These are phyloP conservation scores for Tetraodon nigroviridis DNA, from an alignment of 2,113 vertebrate genomes.

Conservation along the genomic window DNA sequence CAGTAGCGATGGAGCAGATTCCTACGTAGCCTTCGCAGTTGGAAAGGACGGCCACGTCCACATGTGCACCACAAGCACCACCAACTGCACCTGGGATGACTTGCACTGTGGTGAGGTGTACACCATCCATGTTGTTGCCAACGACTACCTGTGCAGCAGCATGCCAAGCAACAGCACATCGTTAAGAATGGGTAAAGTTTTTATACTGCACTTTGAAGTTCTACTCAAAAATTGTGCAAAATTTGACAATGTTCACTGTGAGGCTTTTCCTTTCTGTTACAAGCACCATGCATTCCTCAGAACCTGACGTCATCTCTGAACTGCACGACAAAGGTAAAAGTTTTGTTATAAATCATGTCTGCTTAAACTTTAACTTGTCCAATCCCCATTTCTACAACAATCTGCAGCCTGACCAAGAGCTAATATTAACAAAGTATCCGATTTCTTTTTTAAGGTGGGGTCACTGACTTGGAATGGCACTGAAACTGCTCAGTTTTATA, in stretches of 20 bases:
- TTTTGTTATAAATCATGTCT: background rate
- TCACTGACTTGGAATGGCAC: constrained; percentile 66
- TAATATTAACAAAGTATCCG: background rate
- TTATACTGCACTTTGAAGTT: background rate
- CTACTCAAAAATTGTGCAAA: background rate
- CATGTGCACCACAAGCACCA: constrained; percentile 54
- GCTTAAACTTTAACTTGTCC: too few species aligned
- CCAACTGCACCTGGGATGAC: constrained; percentile 62
- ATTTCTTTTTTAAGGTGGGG: constrained; percentile 37
- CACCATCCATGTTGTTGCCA: constrained; percentile 51
- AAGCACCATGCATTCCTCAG: constrained; percentile 73
- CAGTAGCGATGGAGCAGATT: constrained; percentile 55
- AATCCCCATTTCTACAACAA: too few species aligned
- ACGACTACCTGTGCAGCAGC: constrained; percentile 62
- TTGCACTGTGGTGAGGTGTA: constrained; percentile 72
- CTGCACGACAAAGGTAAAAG: constrained; percentile 61
- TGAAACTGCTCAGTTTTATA: constrained; percentile 59
- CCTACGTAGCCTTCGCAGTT: constrained; percentile 65
- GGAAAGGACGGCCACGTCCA: constrained; percentile 50
- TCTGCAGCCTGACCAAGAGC: too few species aligned
- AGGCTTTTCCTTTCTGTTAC: constrained; percentile 5
- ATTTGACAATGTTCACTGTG: background rate
- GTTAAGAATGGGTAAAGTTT: constrained; percentile 66
- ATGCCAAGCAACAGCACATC: constrained; percentile 59
- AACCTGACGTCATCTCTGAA: constrained; percentile 57